A percentile compares a stretch with the other conserved stretches of the same genome.
phyloP scores from a whole-genome alignment of 2,797 vertebrate genomes.

The Phalanger gymnotis region DNA sequence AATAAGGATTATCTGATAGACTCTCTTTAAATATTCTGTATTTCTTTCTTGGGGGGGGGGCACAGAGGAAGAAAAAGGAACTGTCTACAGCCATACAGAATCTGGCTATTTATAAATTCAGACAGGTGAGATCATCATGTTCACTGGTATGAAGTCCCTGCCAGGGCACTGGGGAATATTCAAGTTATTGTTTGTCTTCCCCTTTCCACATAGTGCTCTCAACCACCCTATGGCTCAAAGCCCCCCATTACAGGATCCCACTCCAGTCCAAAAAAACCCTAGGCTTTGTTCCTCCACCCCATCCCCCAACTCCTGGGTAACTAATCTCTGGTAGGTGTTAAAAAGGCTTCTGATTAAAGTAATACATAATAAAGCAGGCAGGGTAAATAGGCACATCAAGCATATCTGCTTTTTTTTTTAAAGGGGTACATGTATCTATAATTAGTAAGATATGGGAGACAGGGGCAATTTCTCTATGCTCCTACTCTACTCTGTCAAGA shows the following conservation, averaged over 20 bases:
- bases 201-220: not conserved
- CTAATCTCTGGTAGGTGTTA: not conserved
- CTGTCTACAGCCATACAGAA: not conserved
- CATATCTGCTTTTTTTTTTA: not conserved
- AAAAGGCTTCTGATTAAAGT: not conserved
- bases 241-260: not conserved
- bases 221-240: not conserved
- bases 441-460: not conserved
- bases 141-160: not conserved
- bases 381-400: not conserved
- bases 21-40: slow-evolving; percentile 4
- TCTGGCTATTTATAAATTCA: not conserved
- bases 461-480: slow-evolving; percentile 37
- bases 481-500: not conserved
- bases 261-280: not conserved
- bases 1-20: slow-evolving; percentile 7
- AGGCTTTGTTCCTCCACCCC: not conserved
- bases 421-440: not conserved
- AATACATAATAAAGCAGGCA: not conserved
- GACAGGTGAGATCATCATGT: not conserved
- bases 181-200: not conserved
- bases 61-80: not conserved
- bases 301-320: not conserved
- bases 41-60: slow-evolving; percentile 18
- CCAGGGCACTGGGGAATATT: not conserved